Percentiles rank a stretch among this genome's conserved stretches.
Conservation (phyloP, 2,888 invertebrate species). For the Caenorhabditis imperialis region DNA sequence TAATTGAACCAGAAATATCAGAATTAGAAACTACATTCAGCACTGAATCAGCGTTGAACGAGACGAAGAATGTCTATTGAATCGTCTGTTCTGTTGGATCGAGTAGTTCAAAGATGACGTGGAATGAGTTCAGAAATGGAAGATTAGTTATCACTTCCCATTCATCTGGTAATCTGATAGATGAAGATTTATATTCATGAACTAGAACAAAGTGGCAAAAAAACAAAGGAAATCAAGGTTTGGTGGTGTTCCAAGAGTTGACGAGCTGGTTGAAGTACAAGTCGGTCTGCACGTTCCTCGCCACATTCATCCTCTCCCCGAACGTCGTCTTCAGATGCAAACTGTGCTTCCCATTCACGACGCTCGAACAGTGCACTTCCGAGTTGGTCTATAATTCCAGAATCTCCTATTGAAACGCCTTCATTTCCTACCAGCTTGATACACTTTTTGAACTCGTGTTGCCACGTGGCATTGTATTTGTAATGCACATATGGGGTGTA, state of each 20-base stretch:
- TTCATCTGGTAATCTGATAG: background rate
- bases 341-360: slow-evolving; percentile 21
- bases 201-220: background rate
- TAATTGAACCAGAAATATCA: too few relatives aligned
- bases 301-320: slow-evolving; percentile 27
- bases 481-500: slow-evolving; percentile 28
- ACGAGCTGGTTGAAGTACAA: slow-evolving; percentile 27
- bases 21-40: too few relatives aligned
- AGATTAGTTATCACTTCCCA: too few relatives aligned
- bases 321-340: slow-evolving; percentile 29
- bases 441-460: slow-evolving; percentile 35
- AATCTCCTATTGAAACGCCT: too few relatives aligned
- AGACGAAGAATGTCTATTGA: too few relatives aligned
- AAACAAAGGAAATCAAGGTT: slow-evolving; percentile 2
- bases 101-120: too few relatives aligned
- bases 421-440: slow-evolving; percentile 11
- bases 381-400: slow-evolving; percentile 12
- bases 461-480: slow-evolving; percentile 38
- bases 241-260: slow-evolving; percentile 22
- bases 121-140: too few relatives aligned
- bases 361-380: slow-evolving; percentile 32
- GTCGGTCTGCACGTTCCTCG: slow-evolving; percentile 21
- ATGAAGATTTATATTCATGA: background rate
- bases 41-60: too few relatives aligned
- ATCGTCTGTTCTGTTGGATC: too few relatives aligned